phyloP scores from a whole-genome alignment of 2,888 invertebrate genomes.

The Periphyllus acericola region DNA sequence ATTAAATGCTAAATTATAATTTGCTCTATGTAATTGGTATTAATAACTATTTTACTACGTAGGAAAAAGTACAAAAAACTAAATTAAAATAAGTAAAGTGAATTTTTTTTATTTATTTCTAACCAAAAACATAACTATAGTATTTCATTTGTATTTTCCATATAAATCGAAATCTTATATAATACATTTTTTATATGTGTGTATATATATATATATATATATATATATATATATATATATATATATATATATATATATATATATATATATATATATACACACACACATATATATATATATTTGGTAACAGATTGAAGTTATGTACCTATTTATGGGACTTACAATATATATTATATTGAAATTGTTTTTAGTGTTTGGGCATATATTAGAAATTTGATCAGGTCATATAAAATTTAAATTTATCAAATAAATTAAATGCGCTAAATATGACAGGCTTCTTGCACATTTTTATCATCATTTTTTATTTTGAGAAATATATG shows the following conservation, averaged over 20 bases:
- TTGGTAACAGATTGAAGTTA: not conserved
- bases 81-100: not conserved
- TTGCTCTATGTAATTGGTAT: not conserved
- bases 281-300: not conserved
- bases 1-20: too few relatives aligned
- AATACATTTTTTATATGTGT: too few relatives aligned
- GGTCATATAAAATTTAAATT: not conserved
- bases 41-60: not conserved
- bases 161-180: constrained; percentile 15
- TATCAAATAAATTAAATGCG: not conserved
- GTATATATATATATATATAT: too few relatives aligned
- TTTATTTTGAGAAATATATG: too few relatives aligned
- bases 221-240: too few relatives aligned
- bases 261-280: too few relatives aligned
- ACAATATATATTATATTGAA: not conserved
- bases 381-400: not conserved
- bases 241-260: too few relatives aligned
- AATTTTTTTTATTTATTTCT: not conserved
- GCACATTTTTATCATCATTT: too few relatives aligned
- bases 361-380: not conserved
- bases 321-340: not conserved
- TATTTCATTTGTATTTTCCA: not conserved
- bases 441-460: too few relatives aligned
- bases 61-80: not conserved
- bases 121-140: not conserved